Evolutionary conservation across 2,888 invertebrate genomes (phyloP), one percentile per base, ranked within the genome.

Genomic region (Sussaba pulchella): DNA sequence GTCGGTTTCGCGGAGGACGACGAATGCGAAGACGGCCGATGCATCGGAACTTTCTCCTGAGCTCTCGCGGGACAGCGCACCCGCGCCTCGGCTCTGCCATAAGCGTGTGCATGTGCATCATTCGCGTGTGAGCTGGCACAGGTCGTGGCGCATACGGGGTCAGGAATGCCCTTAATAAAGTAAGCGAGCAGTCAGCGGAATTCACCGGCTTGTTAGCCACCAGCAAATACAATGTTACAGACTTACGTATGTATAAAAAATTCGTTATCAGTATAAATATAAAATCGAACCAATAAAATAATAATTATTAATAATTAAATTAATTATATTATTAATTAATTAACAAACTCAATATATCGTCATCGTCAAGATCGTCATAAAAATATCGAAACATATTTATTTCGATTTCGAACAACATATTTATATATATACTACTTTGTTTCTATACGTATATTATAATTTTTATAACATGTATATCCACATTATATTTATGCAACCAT

Each of bases 141-240:
- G 87, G 87, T 89, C 88, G 85, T 79, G 85, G 66, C 85, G 63
- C 86, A 79, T 82, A 83, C 82, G 89, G 83, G 91, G 89, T 89
- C 90, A 90, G 89, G 88, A 89, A 89, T 91, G 90, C 90, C 91
- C 91, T 90, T 91, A 89, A 91, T 90, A 90, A 89, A 90, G 86
- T 88, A 89, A 87, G 85, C 86, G 84, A 85, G 81, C 82, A 52
- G 43, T 63, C 36, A 82, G 81, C 79, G 84, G 86, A 84, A 85
- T 82, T 83, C 82, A 79, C 83, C 47, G 83, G 84, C 86, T 87
- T 85, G 85, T 88, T 87, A 85, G 74, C 64, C 82, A 78, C 83
- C 78, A 43, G 84, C 80, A 86, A 87, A 87, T 85, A 83, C 26
- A 54, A 24, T 45, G 77, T 82, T 5, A 47, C 54, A 83, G 85